Base-by-base conservation (phyloP, 2,888 invertebrate genomes). In the Dynastes hyllus region DNA sequence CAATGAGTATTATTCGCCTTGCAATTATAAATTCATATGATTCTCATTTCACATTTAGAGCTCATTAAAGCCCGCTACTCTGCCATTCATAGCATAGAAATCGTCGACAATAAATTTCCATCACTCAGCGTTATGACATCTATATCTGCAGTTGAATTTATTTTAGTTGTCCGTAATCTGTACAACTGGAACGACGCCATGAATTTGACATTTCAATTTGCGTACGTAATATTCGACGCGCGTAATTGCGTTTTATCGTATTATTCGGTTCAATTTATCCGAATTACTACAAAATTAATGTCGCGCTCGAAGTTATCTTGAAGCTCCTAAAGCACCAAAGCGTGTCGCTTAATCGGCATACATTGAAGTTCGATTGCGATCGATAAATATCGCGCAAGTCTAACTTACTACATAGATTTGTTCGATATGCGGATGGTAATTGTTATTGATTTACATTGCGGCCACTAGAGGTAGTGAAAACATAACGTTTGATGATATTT, bases 141-240 rank as follows among this genome's bases (percentile, higher is more conserved):
- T 22, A 58, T 58, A 58, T 58, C 22, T 22, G 55, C 2, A 22
- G 22, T 6, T 2, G 8, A 58, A 58, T 58, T 58, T 58, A 58
- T 58, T 58, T 58, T 58, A 58, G 55, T 58, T 58, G 9, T 58
- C 22, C 22, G 27, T 58, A 58, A 58, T 58, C 55, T 8, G 55
- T n/a, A 58, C 55, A 58, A 58, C n/a, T 22, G 16, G n/a, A 58
- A 58, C 22, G 55, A 58, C 22, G 55, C 55, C 55, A 58, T 73
- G 58, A 73, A 40, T 73, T 73, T 73, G 73, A 73, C 73, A 73
- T 73, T 73, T 58, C 73, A 73, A 73, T 73, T 73, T 73, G 55
- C 55, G 58, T 58, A 58, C 58, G 58, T 73, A 73, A 61, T 58
- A 73, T 73, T 37, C 58, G 51, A 61, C 22, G 55, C 8, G 55